Conservation (phyloP, 2,888 invertebrate species). For the Folsomia candida region DNA sequence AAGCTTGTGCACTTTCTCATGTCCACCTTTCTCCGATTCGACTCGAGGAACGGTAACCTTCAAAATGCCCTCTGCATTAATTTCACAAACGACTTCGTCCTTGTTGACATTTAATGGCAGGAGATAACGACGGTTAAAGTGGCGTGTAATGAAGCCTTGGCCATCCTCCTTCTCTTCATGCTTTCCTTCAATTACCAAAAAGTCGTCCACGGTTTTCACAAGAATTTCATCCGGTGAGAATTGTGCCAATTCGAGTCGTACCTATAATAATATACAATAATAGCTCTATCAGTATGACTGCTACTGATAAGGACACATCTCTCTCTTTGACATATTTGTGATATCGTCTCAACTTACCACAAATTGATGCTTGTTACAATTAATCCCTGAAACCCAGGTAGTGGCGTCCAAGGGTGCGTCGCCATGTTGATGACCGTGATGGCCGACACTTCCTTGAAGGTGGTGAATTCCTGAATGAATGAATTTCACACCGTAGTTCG, state of each 20-base stretch:
- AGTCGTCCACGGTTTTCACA: not conserved
- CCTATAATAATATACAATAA: no score
- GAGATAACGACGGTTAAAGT: not conserved
- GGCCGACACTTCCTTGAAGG: not conserved
- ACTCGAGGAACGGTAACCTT: not conserved
- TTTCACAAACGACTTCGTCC: not conserved
- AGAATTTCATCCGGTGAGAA: not conserved
- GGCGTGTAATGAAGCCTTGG: not conserved
- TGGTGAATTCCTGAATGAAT: not conserved
- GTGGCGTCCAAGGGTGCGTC: no score
- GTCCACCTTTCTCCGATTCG: not conserved
- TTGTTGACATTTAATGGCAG: not conserved
- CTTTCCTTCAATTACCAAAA: not conserved
- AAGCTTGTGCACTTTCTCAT: not conserved
- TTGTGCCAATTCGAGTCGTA: not conserved
- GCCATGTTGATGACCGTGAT: not conserved
- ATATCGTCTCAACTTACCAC: not conserved
- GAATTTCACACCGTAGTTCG: not conserved
- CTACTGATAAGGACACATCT: no score
- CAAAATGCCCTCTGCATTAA: not conserved
- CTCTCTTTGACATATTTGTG: not conserved
- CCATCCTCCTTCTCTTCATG: not conserved
- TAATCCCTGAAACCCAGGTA: not conserved
- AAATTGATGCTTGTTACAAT: not conserved
- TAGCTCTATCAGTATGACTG: no score